Percentiles rank a stretch among this genome's conserved stretches.
Conservation (phyloP, 2,797 vertebrate genomes). For the Phyllotis vaccarum region DNA sequence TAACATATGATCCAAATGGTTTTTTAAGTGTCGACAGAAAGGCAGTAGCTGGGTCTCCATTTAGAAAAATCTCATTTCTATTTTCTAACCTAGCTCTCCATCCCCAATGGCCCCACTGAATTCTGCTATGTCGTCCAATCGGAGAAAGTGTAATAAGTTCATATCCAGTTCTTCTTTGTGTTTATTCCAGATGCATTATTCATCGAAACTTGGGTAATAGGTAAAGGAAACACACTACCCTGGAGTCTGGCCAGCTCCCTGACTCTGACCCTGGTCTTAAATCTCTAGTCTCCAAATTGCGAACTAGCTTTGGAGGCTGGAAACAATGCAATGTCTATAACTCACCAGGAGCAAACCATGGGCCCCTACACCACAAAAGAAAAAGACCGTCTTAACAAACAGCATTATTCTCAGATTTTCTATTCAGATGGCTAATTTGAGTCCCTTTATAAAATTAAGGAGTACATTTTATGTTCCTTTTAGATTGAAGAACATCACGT, state of each 20-base stretch:
- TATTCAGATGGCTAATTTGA: background rate
- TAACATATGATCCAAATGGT: conserved; percentile 65
- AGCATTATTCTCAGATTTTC: conserved; percentile 25
- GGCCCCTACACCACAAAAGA: background rate
- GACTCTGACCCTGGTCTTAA: background rate
- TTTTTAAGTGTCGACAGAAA: conserved; percentile 71
- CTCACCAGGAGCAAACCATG: conserved; percentile 28
- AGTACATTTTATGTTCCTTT: conserved; percentile 11
- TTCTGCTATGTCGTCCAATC: background rate
- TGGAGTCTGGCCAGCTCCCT: conserved; percentile 48
- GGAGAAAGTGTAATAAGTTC: background rate
- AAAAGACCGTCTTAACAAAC: background rate
- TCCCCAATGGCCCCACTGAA: conserved; percentile 35
- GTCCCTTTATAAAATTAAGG: conserved; percentile 40
- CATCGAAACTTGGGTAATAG: conserved; percentile 72
- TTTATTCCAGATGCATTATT: conserved; percentile 18
- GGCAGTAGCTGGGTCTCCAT: conserved; percentile 15
- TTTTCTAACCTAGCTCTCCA: conserved; percentile 64
- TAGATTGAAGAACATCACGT: conserved; percentile 18
- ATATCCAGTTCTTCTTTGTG: conserved; percentile 60
- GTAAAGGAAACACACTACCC: conserved; percentile 71
- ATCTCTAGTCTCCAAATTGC: conserved; percentile 44
- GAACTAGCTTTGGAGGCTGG: conserved; percentile 55
- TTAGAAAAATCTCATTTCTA: conserved; percentile 73
- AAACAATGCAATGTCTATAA: conserved; percentile 21